Evolutionary conservation across 1,140 invertebrate species (phyloP), one percentile per base, ranked within the genome.

Genomic region (Halictus rubicundus): DNA sequence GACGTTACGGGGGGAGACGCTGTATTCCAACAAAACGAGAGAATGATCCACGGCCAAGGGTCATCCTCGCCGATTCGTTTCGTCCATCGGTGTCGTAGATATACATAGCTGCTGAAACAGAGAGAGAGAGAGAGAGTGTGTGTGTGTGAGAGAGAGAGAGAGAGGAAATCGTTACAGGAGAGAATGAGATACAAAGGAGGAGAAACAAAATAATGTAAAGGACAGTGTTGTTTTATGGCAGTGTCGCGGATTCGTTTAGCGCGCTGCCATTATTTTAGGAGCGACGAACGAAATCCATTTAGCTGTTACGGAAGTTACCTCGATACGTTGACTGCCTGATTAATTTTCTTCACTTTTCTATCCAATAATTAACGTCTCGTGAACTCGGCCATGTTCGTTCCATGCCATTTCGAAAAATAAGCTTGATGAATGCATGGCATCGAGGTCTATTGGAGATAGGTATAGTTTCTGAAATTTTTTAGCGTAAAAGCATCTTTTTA

Each of bases 41-140:
- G 64, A 73, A 69, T 60, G 76, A 57, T 73, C 79, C 52, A 3
- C 39, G 16, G 37, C 27, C 66, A 52, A 9, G 69, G 65, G 32
- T 42, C 73, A 83, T 65, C 32, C 74, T 72, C 82, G 74, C 81
- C 68, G 71, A 84, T 78, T 64, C 72, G 88, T 88, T 88, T 87
- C 89, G 89, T 90, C 88, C 88, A 90, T 90, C 73, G 76, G 83
- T 90, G 89, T 90, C 61, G 69, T 88, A 87, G 87, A 78, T 78
- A 21, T 37, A 52, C 49, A 9, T 88, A 88, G 68, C 49, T 73
- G 69, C 68, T 87, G 63, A 68, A 25, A 37, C 25, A 69, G 49
- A 80, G 64, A 37, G 39, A n/a, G 42, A 46, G 42, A 46, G 42
- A 46, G 39, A 42, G 39, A 42, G 39, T n/a, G n/a, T n/a, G n/a